Evolutionary conservation across 2,888 invertebrate species (phyloP).

Genomic region (Loripinus fragilis): DNA sequence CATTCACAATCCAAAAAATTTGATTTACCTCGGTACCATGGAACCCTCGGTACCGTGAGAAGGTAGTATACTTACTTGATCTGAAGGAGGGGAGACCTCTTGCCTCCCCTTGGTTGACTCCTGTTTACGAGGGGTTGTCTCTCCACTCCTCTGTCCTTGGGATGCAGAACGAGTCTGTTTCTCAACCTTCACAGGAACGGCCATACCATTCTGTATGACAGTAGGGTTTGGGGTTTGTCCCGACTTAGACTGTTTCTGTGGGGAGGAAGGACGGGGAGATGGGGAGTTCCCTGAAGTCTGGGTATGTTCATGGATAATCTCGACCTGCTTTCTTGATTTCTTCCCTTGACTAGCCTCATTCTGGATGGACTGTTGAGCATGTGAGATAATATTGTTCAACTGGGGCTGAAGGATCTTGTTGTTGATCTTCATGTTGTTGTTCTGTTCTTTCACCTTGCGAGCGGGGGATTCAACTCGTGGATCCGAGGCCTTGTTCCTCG

Average conservation of each 20-base stretch:
- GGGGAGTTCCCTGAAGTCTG: neutral
- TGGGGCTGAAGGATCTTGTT: slow-evolving; percentile 12
- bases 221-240: neutral
- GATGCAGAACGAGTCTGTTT: slow-evolving; percentile 50
- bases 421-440: slow-evolving; percentile 15
- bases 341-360: slow-evolving; percentile 2
- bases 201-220: slow-evolving; percentile 27
- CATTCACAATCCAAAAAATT: too few species aligned
- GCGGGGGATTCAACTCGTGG: neutral
- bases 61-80: slow-evolving; percentile 55
- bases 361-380: slow-evolving; percentile 14
- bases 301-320: neutral
- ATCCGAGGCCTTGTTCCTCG: neutral
- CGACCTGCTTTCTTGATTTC: neutral
- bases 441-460: slow-evolving; percentile 4
- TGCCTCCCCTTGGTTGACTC: slow-evolving; percentile 40
- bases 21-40: too few species aligned
- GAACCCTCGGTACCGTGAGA: too few species aligned
- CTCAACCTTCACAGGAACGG: slow-evolving; percentile 37
- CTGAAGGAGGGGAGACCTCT: slow-evolving; percentile 55
- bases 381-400: slow-evolving; percentile 5
- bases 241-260: neutral
- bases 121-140: slow-evolving; percentile 32
- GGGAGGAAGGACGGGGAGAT: neutral
- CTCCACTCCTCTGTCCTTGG: slow-evolving; percentile 58